Evolutionary conservation across 2,888 invertebrate genomes (phyloP).

Genomic region (Drosophila greeni): DNA sequence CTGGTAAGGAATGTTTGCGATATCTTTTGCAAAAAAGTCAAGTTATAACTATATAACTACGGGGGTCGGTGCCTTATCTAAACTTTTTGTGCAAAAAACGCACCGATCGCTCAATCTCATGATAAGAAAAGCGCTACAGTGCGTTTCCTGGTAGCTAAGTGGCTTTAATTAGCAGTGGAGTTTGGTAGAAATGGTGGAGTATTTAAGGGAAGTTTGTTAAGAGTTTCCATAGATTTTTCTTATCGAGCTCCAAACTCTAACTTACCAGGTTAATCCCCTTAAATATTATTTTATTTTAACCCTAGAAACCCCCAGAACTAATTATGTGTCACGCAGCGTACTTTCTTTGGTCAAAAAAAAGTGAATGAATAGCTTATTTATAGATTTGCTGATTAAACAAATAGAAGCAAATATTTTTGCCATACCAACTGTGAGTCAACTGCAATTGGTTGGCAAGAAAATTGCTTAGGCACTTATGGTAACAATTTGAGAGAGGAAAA

Average conservation of each 20-base stretch:
- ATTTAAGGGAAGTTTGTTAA: neutral
- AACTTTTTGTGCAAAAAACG: constrained; percentile 6
- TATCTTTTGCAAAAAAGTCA: neutral
- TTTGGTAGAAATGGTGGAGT: neutral
- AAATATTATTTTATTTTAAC: neutral
- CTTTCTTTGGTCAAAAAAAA: constrained; percentile 39
- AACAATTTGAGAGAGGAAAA: constrained; percentile 3
- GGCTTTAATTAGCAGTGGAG: neutral
- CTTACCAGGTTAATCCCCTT: neutral
- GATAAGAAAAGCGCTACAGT: constrained; percentile 41
- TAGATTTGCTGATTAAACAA: constrained; percentile 64
- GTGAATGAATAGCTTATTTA: constrained; percentile 59
- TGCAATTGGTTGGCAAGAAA: constrained; percentile 17
- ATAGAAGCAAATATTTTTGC: constrained; percentile 25
- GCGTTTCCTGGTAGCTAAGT: neutral
- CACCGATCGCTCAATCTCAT: constrained; percentile 16
- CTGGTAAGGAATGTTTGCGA: neutral
- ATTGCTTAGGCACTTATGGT: constrained; percentile 5
- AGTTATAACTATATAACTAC: neutral
- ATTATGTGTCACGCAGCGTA: neutral
- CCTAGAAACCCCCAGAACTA: constrained; percentile 3
- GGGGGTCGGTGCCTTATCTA: constrained; percentile 6
- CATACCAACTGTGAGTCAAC: constrained; percentile 20
- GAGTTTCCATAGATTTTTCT: no score
- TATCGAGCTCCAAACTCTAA: neutral